Evolutionary conservation across 2,797 vertebrate species (phyloP), one percentile per base, ranked within the genome.

Genomic region (Notoglanidium macrostoma): DNA sequence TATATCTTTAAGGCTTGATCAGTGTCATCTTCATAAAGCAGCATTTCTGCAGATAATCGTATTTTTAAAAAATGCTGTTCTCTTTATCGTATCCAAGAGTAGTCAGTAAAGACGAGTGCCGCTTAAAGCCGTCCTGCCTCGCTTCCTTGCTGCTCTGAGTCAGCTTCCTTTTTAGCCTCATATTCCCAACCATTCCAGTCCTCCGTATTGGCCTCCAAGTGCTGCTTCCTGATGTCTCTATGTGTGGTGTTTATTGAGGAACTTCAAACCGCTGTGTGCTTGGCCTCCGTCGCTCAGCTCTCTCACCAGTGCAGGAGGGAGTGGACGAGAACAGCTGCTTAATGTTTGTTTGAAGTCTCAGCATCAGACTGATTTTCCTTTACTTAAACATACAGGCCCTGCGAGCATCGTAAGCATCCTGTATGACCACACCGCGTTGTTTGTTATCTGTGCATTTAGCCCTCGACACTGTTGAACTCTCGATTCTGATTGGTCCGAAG

Each of bases 121-220:
- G 15, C 15, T 61, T 40, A 68, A 70, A 85, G 87, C 88, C 76
- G 87, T 89, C 51, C 76, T 87, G 79, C 59, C 78, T 86, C 72
- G 15, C 89, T 93, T 93, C 90, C 90, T 89, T 70, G 21, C 59
- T 83, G 85, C 87, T 84, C 57, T 14, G 89, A 86, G 90, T 90
- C 92, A 90, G 76, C 90, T 91, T 94, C 92, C 92, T 91, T 86
- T 90, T 88, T 88, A 90, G 90, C 93, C 87, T 90, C 84, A 77
- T 77, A 72, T 83, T 85, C 65, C 83, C 83, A 12, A 85, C 35
- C 57, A 9, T 49, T 51, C 84, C 68, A 68, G 65, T 29, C 89
- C 87, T 89, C 92, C 89, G 55, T 87, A 51, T 57, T 65, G 44
- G 68, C 46, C 86, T 70, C 76, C 40, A 23, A 81, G 29, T 73